Conservation (phyloP, 2,113 vertebrate species). For the Plecturocebus donacophilus region DNA sequence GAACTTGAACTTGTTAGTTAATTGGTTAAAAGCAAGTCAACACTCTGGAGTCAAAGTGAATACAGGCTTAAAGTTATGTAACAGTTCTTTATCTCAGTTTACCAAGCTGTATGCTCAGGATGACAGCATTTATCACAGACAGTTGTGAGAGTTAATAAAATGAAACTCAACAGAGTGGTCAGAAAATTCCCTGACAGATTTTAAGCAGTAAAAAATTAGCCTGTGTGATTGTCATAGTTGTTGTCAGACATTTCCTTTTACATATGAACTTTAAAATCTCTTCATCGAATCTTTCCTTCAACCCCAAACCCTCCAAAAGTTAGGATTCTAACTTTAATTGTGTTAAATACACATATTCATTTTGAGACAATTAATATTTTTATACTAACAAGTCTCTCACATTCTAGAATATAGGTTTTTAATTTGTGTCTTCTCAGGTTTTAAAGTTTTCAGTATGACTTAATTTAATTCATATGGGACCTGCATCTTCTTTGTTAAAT, state of each 20-base stretch:
- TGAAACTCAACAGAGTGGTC: neutral
- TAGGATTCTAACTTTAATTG: neutral
- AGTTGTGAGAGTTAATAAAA: slow-evolving; percentile 17
- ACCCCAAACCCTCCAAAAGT: neutral
- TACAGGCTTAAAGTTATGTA: neutral
- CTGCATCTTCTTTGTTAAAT: slow-evolving; percentile 13
- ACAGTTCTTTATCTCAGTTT: neutral
- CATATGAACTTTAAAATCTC: neutral
- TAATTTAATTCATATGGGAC: neutral
- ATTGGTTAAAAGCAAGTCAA: neutral
- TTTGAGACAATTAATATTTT: neutral
- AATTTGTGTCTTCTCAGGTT: neutral
- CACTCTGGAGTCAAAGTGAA: neutral
- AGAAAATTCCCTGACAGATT: neutral
- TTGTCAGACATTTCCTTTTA: neutral
- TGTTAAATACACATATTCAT: neutral
- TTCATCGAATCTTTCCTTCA: neutral
- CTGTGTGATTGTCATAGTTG: neutral
- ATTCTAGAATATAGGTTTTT: neutral
- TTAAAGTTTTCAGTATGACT: neutral
- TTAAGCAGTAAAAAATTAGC: neutral
- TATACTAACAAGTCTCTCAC: neutral
- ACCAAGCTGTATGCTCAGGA: neutral
- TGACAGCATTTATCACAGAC: neutral
- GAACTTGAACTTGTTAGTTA: neutral